These are phyloP conservation scores for Hypsibius dujardini DNA, from an alignment of 1,140 invertebrate species.

Conservation along the genomic window DNA sequence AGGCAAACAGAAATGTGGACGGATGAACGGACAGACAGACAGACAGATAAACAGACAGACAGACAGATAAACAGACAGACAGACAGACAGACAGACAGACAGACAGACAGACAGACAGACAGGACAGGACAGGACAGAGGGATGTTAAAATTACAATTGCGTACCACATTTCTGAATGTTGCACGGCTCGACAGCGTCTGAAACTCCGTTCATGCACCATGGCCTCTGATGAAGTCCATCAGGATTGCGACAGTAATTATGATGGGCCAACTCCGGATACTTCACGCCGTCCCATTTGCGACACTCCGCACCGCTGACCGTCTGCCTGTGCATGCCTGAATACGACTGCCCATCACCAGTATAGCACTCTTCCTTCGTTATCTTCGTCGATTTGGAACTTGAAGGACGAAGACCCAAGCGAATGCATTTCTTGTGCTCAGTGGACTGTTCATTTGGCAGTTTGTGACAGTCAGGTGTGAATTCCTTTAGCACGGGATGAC, in stretches of 20 bases:
- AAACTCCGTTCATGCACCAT: slow-evolving; percentile 59
- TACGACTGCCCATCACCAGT: slow-evolving; percentile 29
- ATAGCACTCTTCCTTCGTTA: slow-evolving; percentile 51
- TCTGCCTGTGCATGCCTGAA: slow-evolving; percentile 49
- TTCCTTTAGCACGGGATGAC: slow-evolving; percentile 61
- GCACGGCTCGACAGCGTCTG: slow-evolving; percentile 49
- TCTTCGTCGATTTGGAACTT: slow-evolving; percentile 31
- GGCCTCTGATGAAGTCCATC: slow-evolving; percentile 54
- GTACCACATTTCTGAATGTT: slow-evolving; percentile 61
- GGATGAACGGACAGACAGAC: no score
- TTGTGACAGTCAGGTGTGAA: slow-evolving; percentile 67
- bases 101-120: no score
- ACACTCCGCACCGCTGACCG: slow-evolving; percentile 52
- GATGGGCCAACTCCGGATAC: slow-evolving; percentile 62
- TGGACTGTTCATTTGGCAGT: slow-evolving; percentile 54
- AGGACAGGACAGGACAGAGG: no score
- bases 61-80: no score
- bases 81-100: no score
- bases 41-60: no score
- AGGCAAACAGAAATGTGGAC: no score
- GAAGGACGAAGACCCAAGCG: slow-evolving; percentile 50
- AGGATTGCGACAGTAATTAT: slow-evolving; percentile 84
- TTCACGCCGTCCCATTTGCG: slow-evolving; percentile 50
- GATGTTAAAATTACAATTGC: no score
- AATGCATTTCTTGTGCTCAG: slow-evolving; percentile 53